These are phyloP conservation scores for Cheilosia soror DNA, from an alignment of 2,888 invertebrate genomes.

Conservation along the genomic window DNA sequence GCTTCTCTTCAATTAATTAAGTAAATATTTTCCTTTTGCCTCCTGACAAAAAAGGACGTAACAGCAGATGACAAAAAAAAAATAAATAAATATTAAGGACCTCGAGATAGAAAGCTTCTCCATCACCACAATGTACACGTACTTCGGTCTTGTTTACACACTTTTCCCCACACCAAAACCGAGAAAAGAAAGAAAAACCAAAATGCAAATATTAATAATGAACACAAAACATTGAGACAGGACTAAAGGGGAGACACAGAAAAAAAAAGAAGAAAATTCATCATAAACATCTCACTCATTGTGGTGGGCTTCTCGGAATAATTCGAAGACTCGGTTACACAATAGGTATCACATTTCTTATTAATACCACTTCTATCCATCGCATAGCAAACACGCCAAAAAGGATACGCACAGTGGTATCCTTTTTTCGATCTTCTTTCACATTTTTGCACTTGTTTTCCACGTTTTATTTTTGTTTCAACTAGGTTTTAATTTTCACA, in stretches of 20 bases:
- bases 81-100: neutral
- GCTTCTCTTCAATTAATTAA: constrained; percentile 73
- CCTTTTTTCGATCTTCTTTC: neutral
- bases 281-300: constrained; percentile 41
- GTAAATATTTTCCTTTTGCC: constrained; percentile 66
- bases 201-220: constrained; percentile 74
- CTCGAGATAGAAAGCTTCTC: constrained; percentile 32
- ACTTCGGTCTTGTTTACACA: constrained; percentile 40
- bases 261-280: constrained; percentile 18
- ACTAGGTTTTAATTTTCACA: constrained; percentile 30
- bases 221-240: constrained; percentile 52
- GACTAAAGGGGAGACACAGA: constrained; percentile 4
- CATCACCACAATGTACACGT: constrained; percentile 56
- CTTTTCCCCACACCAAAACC: neutral
- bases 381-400: constrained; percentile 4
- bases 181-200: constrained; percentile 36
- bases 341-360: constrained; percentile 59
- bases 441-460: constrained; percentile 31
- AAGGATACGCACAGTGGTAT: constrained; percentile 20
- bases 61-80: neutral
- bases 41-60: constrained; percentile 4
- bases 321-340: constrained; percentile 29
- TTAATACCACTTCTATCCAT: constrained; percentile 41
- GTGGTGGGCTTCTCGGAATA: constrained; percentile 9
- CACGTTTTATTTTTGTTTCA: constrained; percentile 24